Conservation (phyloP, 2,888 invertebrate species). For the Drosophila pseudotakahashii region DNA sequence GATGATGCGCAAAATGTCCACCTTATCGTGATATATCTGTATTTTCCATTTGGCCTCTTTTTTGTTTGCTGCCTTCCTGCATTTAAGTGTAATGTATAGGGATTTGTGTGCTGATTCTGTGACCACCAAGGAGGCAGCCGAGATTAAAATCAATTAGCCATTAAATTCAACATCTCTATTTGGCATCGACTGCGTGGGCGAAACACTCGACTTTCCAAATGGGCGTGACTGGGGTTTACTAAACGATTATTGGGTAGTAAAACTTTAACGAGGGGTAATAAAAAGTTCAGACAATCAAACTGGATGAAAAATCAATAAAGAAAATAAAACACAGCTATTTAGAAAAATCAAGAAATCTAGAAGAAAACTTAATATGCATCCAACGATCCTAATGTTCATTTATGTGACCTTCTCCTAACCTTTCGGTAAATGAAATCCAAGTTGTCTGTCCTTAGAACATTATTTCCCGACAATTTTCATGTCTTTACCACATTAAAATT, state of each 20-base stretch:
- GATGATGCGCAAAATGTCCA: slow-evolving; percentile 69
- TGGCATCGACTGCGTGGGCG: slow-evolving; percentile 41
- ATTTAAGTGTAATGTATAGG: slow-evolving; percentile 57
- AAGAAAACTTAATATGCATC: neutral
- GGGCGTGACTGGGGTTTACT: slow-evolving; percentile 11
- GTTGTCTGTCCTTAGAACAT: slow-evolving; percentile 1
- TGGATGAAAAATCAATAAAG: neutral
- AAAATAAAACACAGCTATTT: neutral
- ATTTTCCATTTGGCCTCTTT: slow-evolving; percentile 29
- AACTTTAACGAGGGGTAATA: slow-evolving; percentile 6
- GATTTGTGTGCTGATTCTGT: slow-evolving; percentile 73
- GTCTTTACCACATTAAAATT: slow-evolving; percentile 30
- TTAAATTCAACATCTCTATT: slow-evolving; percentile 62
- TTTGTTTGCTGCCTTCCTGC: slow-evolving; percentile 14
- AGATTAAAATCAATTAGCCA: slow-evolving; percentile 74
- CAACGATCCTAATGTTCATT: slow-evolving; percentile 2
- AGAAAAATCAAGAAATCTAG: neutral
- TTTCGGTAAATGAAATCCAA: slow-evolving; percentile 9
- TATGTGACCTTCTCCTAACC: neutral
- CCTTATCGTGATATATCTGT: slow-evolving; percentile 59
- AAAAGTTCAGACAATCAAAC: neutral
- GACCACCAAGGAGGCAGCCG: slow-evolving; percentile 59
- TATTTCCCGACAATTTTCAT: neutral
- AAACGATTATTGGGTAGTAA: slow-evolving; percentile 16
- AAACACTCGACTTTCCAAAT: slow-evolving; percentile 47